These are phyloP conservation scores for Adrianichthys oophorus DNA, from an alignment of 2,797 vertebrate genomes.

Conservation along the genomic window DNA sequence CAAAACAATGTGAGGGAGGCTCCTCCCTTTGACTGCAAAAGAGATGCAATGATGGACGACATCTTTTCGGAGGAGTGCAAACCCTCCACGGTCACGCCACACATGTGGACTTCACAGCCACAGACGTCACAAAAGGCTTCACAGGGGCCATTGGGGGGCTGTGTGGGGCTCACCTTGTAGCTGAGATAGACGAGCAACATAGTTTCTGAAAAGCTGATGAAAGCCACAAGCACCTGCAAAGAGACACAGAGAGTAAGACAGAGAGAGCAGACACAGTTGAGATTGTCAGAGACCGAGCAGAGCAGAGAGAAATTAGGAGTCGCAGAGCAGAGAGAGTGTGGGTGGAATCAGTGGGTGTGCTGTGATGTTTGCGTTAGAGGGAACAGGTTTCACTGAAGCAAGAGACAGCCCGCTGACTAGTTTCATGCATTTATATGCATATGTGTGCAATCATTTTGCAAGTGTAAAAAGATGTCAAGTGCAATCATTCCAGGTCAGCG, in stretches of 20 bases:
- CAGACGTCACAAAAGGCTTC: no score
- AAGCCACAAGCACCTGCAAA: conserved; percentile 83
- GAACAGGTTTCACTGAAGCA: conserved; percentile 57
- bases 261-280: conserved; percentile 29
- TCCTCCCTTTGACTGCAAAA: conserved; percentile 7
- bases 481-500: conserved; percentile 3
- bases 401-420: conserved; percentile 46
- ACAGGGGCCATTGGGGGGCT: conserved; percentile 3
- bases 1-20: conserved; percentile 23
- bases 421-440: conserved; percentile 23
- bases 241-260: conserved; percentile 26
- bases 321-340: conserved; percentile 60
- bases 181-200: conserved; percentile 87
- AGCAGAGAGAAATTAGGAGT: conserved; percentile 58
- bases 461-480: conserved; percentile 18
- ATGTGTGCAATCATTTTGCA: conserved; percentile 11
- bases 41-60: conserved; percentile 1
- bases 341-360: conserved; percentile 68
- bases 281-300: conserved; percentile 37
- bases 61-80: conserved; percentile 1
- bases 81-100: not conserved
- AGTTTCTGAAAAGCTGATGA: conserved; percentile 87
- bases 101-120: conserved; percentile 5
- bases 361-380: conserved; percentile 64
- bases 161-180: conserved; percentile 80